Percentiles rank a stretch among this genome's conserved stretches.
Conservation (phyloP, 2,888 invertebrate genomes). For the Nomada flava region DNA sequence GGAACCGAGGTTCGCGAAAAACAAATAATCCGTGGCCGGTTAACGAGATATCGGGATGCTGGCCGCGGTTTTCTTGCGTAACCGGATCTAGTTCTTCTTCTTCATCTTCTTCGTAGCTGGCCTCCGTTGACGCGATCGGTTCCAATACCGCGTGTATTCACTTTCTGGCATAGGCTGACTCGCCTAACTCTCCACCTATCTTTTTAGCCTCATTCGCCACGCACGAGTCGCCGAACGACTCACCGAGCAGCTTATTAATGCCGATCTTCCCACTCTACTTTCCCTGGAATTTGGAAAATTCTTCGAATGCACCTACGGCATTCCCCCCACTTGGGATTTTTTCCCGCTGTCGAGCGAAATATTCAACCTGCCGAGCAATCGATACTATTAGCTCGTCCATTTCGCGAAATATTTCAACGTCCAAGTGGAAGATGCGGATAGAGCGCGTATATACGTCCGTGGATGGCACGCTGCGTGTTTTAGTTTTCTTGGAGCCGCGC, state of each 20-base stretch:
- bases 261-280: not conserved
- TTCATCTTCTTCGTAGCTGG: conserved; percentile 21
- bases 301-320: not conserved
- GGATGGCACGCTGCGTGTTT: conserved; percentile 43
- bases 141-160: conserved; percentile 49
- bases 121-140: conserved; percentile 48
- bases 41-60: conserved; percentile 77
- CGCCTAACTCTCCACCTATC: conserved; percentile 30
- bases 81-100: conserved; percentile 69
- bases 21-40: conserved; percentile 68
- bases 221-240: conserved; percentile 56
- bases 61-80: conserved; percentile 75
- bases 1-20: conserved; percentile 65
- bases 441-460: conserved; percentile 41
- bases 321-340: conserved; percentile 14
- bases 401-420: conserved; percentile 56
- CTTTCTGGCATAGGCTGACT: conserved; percentile 56
- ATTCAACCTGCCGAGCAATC: conserved; percentile 17
- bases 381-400: conserved; percentile 39
- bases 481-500: conserved; percentile 34
- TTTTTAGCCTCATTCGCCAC: conserved; percentile 47
- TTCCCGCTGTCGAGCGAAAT: not conserved
- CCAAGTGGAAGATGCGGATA: conserved; percentile 49
- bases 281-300: not conserved
- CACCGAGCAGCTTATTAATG: not conserved